phyloP scores from a whole-genome alignment of 2,113 vertebrate genomes.

The Engystomops pustulosus region DNA sequence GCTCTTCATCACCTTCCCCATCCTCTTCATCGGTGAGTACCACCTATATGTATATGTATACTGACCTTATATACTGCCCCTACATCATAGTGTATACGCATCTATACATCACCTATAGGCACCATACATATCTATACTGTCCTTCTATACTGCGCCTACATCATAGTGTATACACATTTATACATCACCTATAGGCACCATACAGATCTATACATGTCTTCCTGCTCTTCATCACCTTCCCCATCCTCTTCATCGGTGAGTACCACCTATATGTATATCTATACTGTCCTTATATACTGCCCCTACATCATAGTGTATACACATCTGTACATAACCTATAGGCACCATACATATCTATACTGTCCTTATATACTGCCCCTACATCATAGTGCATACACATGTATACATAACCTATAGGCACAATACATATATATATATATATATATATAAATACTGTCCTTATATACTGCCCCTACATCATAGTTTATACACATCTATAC shows the following conservation, averaged over 20 bases:
- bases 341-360: neutral
- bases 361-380: neutral
- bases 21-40: constrained; percentile 95
- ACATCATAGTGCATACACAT: neutral
- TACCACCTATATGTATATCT: no score
- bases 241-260: constrained; percentile 98
- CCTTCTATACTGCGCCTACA: no score
- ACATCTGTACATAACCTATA: neutral
- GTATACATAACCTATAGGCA: neutral
- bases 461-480: no score
- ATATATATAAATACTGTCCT: neutral
- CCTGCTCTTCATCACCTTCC: constrained; percentile 98
- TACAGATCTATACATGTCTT: constrained; percentile 82
- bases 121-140: no score
- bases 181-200: neutral
- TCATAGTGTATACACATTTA: no score
- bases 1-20: constrained; percentile 99
- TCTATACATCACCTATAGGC: no score
- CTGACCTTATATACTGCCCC: neutral
- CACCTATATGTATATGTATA: neutral
- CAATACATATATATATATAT: neutral
- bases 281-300: neutral
- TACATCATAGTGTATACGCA: no score
- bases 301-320: neutral
- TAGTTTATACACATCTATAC: no score